Evolutionary conservation across 2,797 vertebrate genomes (phyloP).

Genomic region (Mormyrops attenuatus): DNA sequence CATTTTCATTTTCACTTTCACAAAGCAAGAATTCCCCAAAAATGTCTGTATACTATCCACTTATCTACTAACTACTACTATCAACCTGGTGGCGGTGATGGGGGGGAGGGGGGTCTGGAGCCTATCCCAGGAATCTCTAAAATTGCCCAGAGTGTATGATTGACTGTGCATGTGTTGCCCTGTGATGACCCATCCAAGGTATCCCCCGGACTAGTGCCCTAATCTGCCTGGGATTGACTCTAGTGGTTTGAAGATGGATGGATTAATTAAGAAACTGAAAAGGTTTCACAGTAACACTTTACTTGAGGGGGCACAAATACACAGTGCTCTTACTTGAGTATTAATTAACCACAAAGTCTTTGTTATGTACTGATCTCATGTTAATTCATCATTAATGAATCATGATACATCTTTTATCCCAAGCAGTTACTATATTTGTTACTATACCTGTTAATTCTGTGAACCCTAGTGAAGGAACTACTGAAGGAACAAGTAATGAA

Average conservation of each 20-base stretch:
- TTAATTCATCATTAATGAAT: not conserved
- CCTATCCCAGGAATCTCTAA: not conserved
- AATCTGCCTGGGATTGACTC: not conserved
- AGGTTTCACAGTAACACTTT: not conserved
- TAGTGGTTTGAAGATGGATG: not conserved
- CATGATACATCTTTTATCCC: not conserved
- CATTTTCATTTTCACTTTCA: slow-evolving; percentile 1
- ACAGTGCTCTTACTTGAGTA: not conserved
- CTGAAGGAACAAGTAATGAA: not conserved
- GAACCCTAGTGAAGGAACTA: not conserved
- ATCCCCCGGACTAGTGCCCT: not conserved
- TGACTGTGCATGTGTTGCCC: not conserved
- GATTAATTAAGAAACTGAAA: not conserved
- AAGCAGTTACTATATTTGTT: not conserved
- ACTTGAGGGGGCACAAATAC: not conserved
- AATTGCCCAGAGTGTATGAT: not conserved
- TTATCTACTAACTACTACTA: not conserved
- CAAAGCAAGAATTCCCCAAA: not conserved
- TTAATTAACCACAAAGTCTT: not conserved
- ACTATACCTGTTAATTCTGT: not conserved
- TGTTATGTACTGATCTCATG: not conserved
- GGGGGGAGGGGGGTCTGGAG: not conserved
- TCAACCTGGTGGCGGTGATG: not conserved
- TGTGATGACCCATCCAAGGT: not conserved
- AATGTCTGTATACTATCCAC: not conserved